These are phyloP conservation scores for Pyrgilauda ruficollis DNA, from an alignment of 2,113 vertebrate genomes.

Conservation along the genomic window DNA sequence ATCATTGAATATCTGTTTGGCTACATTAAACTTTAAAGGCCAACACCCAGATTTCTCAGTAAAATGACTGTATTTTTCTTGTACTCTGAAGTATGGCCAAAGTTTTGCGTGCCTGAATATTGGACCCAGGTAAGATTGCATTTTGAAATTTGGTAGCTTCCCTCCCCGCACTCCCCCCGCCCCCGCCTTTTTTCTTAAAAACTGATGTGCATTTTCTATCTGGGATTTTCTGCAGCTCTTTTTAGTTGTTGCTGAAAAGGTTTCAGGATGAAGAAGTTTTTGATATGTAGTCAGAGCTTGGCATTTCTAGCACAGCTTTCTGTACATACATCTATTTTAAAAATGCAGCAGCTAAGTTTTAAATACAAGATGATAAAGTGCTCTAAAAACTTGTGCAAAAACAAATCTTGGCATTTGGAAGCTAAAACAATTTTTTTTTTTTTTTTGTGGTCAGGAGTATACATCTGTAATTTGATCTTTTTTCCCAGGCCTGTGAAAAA, in stretches of 20 bases:
- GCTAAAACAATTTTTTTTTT: not conserved
- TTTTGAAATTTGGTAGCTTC: not conserved
- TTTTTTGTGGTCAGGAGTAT: not conserved
- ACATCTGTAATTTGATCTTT: not conserved
- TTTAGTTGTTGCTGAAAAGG: not conserved
- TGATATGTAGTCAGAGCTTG: not conserved
- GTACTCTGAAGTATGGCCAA: not conserved
- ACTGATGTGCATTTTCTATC: not conserved
- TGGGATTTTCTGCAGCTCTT: not conserved
- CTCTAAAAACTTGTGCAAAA: not conserved
- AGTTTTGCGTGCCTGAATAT: not conserved
- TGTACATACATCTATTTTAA: not conserved
- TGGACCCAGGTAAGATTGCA: conserved; percentile 1
- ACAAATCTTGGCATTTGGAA: not conserved
- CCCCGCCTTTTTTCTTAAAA: not conserved
- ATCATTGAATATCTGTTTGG: not conserved
- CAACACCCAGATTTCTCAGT: not conserved
- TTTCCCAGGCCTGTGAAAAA: not conserved
- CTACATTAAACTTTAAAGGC: not conserved
- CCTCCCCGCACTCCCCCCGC: not conserved
- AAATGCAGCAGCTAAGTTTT: not conserved
- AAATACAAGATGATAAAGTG: not conserved
- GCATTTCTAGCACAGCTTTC: not conserved
- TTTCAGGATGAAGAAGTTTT: not conserved
- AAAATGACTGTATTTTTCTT: conserved; percentile 23